Evolutionary conservation across 2,888 invertebrate species (phyloP).

Genomic region (Cerastis leucographa): DNA sequence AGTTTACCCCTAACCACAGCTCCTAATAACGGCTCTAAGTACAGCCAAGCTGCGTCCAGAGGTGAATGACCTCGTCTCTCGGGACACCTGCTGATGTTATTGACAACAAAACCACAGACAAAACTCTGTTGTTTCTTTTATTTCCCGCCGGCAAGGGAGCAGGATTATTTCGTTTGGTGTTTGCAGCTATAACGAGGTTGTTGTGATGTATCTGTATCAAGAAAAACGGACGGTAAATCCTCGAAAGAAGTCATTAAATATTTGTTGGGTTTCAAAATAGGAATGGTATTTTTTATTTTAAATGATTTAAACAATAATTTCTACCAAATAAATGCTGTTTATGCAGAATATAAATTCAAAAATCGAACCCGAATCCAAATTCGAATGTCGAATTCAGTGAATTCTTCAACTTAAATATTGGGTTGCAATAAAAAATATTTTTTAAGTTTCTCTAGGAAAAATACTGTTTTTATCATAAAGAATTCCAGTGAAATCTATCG

Average conservation of each 20-base stretch:
- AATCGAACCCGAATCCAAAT: constrained; percentile 38
- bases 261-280: neutral
- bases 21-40: constrained; percentile 74
- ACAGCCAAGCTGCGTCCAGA: constrained; percentile 71
- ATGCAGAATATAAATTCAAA: constrained; percentile 37
- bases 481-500: constrained; percentile 51
- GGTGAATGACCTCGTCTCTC: constrained; percentile 85
- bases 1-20: constrained; percentile 70
- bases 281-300: neutral
- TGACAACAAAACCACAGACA: constrained; percentile 80
- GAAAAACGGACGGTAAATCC: neutral
- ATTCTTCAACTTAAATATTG: constrained; percentile 41
- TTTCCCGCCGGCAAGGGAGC: constrained; percentile 75
- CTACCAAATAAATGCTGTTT: constrained; percentile 12
- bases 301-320: neutral
- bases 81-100: constrained; percentile 89
- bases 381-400: constrained; percentile 37
- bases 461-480: constrained; percentile 4
- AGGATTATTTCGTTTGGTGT: constrained; percentile 66
- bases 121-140: constrained; percentile 84
- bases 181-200: constrained; percentile 25
- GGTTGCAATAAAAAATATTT: constrained; percentile 1
- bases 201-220: constrained; percentile 33
- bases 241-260: neutral
- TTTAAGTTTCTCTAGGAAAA: neutral